Evolutionary conservation across 2,113 vertebrate species (phyloP).

Genomic region (Albula glossodonta): DNA sequence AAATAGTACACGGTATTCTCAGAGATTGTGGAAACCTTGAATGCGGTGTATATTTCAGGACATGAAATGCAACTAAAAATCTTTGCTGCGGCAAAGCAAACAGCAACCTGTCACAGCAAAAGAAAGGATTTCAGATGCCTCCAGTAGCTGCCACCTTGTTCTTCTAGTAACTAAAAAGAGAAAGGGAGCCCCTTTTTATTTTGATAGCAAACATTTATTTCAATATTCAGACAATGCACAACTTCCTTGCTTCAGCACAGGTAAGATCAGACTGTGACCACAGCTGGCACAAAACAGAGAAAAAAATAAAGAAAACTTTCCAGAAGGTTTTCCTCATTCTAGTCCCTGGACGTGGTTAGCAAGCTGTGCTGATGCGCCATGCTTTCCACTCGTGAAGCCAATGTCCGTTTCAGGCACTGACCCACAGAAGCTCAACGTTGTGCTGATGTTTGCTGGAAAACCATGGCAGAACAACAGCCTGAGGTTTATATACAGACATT

Average conservation of each 20-base stretch:
- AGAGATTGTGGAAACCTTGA: background rate
- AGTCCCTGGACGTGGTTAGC: slow-evolving; percentile 20
- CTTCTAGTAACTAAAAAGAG: slow-evolving; percentile 2
- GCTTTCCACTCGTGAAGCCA: slow-evolving; percentile 28
- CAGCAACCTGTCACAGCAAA: background rate
- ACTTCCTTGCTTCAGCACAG: slow-evolving; percentile 6
- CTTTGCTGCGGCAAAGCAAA: background rate
- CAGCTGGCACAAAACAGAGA: background rate
- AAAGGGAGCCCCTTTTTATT: slow-evolving; percentile 7
- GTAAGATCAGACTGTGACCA: background rate
- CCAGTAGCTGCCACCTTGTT: background rate
- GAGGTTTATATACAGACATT: slow-evolving; percentile 23
- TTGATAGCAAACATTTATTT: slow-evolving; percentile 47
- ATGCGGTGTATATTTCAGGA: background rate
- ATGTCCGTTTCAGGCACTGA: slow-evolving; percentile 17
- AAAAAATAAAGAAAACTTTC: background rate
- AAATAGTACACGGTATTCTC: too few species aligned
- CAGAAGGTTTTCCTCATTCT: background rate
- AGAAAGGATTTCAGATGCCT: background rate
- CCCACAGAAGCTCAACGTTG: slow-evolving; percentile 34
- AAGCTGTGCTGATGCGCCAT: slow-evolving; percentile 13
- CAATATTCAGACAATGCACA: slow-evolving; percentile 36
- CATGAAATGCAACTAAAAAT: background rate
- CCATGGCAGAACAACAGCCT: slow-evolving; percentile 24
- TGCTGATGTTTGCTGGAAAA: slow-evolving; percentile 31